Percentiles rank a stretch among this genome's conserved stretches.
Conservation (phyloP, 92 coral and sea anemone species). For the Hydrozoanthus gracilis region DNA sequence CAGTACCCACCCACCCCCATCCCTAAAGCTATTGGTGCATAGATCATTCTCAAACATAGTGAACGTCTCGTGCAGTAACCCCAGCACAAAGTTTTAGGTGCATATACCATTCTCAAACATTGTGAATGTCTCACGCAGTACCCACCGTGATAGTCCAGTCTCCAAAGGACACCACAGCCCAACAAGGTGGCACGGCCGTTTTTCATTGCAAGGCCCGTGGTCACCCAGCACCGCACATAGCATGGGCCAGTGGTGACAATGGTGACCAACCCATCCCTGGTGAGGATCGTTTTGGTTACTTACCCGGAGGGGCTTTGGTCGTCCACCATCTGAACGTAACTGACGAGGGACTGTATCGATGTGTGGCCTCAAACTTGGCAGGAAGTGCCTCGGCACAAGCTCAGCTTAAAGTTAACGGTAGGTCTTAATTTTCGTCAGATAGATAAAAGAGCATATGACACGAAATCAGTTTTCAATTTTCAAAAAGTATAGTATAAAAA, state of each 20-base stretch:
- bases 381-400: slow-evolving; percentile 81
- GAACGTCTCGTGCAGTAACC: no score
- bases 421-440: background rate
- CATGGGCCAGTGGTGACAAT: slow-evolving; percentile 94
- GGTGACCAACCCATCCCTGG: slow-evolving; percentile 92
- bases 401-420: slow-evolving; percentile 70
- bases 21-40: no score
- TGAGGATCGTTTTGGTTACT: slow-evolving; percentile 78
- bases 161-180: slow-evolving; percentile 64
- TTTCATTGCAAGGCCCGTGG: slow-evolving; percentile 97
- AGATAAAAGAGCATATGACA: no score
- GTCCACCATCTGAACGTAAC: slow-evolving; percentile 74
- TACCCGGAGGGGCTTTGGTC: slow-evolving; percentile 82
- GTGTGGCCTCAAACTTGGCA: slow-evolving; percentile 92
- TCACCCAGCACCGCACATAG: slow-evolving; percentile 96
- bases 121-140: slow-evolving; percentile 33
- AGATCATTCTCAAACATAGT: no score
- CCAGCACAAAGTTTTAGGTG: no score
- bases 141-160: slow-evolving; percentile 75
- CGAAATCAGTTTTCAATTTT: no score
- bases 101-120: no score
- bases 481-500: no score
- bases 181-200: slow-evolving; percentile 84
- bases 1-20: no score
- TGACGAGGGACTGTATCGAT: slow-evolving; percentile 87